A percentile compares a stretch with the other conserved stretches of the same genome.
phyloP scores from a whole-genome alignment of 2,888 invertebrate species.

The Pterobdella sp. region DNA sequence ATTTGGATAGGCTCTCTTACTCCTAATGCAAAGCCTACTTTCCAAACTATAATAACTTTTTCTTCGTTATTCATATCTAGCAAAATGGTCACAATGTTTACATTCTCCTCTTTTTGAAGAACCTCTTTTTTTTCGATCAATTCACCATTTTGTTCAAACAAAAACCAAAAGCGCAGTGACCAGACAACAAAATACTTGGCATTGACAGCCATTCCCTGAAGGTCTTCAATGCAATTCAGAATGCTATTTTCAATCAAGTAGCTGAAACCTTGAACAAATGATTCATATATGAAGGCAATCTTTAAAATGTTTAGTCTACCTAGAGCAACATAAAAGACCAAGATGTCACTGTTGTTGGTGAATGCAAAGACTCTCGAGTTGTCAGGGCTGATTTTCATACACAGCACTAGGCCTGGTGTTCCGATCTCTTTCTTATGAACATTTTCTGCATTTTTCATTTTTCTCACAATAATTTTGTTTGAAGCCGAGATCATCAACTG shows the following conservation, averaged over 20 bases:
- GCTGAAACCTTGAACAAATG: background rate
- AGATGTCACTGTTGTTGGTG: conserved; percentile 88
- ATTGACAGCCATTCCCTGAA: conserved; percentile 45
- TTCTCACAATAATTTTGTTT: conserved; percentile 92
- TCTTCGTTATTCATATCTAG: conserved; percentile 34
- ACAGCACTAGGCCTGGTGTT: conserved; percentile 79
- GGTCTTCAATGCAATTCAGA: conserved; percentile 51
- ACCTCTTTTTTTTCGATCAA: conserved; percentile 6
- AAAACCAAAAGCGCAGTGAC: conserved; percentile 44
- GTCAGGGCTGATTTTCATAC: conserved; percentile 80
- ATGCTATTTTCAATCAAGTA: background rate
- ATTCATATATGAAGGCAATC: background rate
- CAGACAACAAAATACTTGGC: conserved; percentile 45
- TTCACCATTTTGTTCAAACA: conserved; percentile 35
- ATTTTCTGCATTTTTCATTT: conserved; percentile 86
- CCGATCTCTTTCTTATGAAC: conserved; percentile 79
- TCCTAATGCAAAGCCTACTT: conserved; percentile 34
- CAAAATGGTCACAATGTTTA: conserved; percentile 26
- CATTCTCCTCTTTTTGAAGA: conserved; percentile 22
- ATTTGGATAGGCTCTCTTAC: conserved; percentile 23
- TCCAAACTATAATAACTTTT: conserved; percentile 37
- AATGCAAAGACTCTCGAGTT: conserved; percentile 91
- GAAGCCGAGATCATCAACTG: conserved; percentile 82
- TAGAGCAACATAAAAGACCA: conserved; percentile 81
- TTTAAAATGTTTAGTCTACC: conserved; percentile 54